Conservation (phyloP, 2,888 invertebrate species). For the Dryocosmus kuriphilus region DNA sequence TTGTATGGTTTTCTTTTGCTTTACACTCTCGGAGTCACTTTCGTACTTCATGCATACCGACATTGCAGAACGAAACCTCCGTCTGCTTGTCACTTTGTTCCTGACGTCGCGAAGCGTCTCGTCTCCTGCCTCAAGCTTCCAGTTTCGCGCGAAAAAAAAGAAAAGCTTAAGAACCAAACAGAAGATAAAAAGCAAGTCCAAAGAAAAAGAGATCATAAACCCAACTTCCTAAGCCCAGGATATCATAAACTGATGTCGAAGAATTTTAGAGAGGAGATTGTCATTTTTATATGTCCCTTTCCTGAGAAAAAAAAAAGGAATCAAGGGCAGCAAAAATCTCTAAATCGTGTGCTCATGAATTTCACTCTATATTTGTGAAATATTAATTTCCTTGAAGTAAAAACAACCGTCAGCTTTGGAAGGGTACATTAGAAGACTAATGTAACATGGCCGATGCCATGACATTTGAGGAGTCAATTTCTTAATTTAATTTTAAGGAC, state of each 20-base stretch:
- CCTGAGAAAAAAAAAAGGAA: background rate
- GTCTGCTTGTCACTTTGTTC: conserved; percentile 6
- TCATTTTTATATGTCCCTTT: background rate
- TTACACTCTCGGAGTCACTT: background rate
- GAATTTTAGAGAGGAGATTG: background rate
- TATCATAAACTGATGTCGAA: conserved; percentile 12
- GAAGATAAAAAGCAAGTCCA: background rate
- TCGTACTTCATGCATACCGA: conserved; percentile 3
- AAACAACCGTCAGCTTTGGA: background rate
- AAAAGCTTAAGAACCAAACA: background rate
- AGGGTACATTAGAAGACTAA: too few relatives aligned
- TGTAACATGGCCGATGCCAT: too few relatives aligned
- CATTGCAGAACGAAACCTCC: background rate
- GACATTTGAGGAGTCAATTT: too few relatives aligned
- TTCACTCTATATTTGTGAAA: background rate
- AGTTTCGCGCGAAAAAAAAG: background rate
- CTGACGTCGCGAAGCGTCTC: background rate
- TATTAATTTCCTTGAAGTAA: background rate
- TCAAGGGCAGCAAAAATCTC: background rate
- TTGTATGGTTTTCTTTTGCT: background rate
- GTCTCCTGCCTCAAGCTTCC: background rate
- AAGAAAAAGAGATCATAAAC: background rate
- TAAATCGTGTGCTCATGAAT: background rate
- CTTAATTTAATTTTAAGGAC: too few relatives aligned
- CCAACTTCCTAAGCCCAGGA: background rate